A percentile compares a stretch with the other conserved stretches of the same genome.
Evolutionary conservation across 2,888 invertebrate species (phyloP).

Genomic region (Hemaris fuciformis): DNA sequence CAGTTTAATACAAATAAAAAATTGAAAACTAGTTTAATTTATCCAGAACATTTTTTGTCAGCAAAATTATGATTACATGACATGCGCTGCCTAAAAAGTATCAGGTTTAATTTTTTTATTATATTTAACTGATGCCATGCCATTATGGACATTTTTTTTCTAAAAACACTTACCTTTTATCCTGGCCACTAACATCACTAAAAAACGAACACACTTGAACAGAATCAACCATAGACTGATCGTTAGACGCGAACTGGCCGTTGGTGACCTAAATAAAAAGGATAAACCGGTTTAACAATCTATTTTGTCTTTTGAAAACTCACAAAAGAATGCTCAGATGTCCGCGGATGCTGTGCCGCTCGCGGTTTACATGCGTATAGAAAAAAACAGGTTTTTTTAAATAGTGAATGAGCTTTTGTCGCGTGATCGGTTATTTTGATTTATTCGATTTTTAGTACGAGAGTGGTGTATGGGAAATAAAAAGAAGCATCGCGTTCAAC

Average conservation of each 20-base stretch:
- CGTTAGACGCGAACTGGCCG: conserved; percentile 56
- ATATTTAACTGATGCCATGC: too few relatives aligned
- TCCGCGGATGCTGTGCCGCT: conserved; percentile 73
- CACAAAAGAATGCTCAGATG: conserved; percentile 72
- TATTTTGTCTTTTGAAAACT: conserved; percentile 66
- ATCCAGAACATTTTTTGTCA: too few relatives aligned
- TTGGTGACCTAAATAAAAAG: conserved; percentile 73
- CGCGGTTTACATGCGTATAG: conserved; percentile 47
- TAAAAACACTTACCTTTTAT: conserved; percentile 3
- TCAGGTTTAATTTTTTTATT: too few relatives aligned
- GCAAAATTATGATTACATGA: too few relatives aligned
- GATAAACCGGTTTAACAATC: conserved; percentile 67
- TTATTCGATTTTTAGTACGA: conserved; percentile 78
- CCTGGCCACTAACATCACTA: neutral
- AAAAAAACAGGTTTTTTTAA: conserved; percentile 71
- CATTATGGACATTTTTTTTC: neutral
- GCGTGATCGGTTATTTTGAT: conserved; percentile 78
- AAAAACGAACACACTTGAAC: conserved; percentile 31
- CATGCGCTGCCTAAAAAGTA: too few relatives aligned
- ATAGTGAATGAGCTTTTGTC: conserved; percentile 72
- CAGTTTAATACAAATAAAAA: too few relatives aligned
- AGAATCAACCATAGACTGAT: conserved; percentile 52
- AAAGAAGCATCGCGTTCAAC: conserved; percentile 72
- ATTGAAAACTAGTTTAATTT: too few relatives aligned
- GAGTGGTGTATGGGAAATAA: conserved; percentile 62